phyloP scores from a whole-genome alignment of 2,888 invertebrate genomes.

The Dryobotodes eremita region DNA sequence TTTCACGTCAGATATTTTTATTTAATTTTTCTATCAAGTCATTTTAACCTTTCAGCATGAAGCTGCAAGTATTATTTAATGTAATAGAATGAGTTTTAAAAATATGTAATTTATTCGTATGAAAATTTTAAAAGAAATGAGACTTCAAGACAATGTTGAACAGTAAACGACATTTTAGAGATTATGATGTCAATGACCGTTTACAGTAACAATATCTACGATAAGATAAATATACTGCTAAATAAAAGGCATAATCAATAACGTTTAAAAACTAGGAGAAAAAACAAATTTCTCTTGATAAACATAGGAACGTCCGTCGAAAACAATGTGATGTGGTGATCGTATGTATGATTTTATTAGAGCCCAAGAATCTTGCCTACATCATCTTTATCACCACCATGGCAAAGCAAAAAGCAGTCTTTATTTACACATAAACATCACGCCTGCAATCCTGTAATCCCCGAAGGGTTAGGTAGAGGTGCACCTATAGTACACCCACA shows the following conservation, averaged over 20 bases:
- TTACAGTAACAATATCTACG: constrained; percentile 18
- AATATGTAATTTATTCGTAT: not conserved
- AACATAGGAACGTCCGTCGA: not conserved
- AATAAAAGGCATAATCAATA: constrained; percentile 13
- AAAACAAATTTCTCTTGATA: not conserved
- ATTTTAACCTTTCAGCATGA: not conserved
- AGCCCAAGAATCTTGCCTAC: not conserved
- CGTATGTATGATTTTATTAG: not conserved
- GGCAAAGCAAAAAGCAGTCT: not conserved
- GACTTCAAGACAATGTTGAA: not conserved
- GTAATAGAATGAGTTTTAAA: not conserved
- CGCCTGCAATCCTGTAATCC: too few species aligned
- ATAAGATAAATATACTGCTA: constrained; percentile 30
- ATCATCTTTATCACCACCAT: too few species aligned
- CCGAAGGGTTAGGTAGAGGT: too few species aligned
- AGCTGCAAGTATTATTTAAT: too few species aligned
- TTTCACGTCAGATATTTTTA: not conserved
- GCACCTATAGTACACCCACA: too few species aligned
- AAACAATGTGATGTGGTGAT: too few species aligned
- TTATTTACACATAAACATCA: not conserved
- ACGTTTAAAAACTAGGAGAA: not conserved
- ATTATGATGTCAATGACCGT: constrained; percentile 30
- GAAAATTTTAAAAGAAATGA: not conserved
- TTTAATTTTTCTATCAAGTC: not conserved
- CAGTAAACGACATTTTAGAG: not conserved